Percentiles rank a stretch among this genome's conserved stretches.
Evolutionary conservation across 1,140 invertebrate genomes (phyloP).

Genomic region (Mercenaria mercenaria): DNA sequence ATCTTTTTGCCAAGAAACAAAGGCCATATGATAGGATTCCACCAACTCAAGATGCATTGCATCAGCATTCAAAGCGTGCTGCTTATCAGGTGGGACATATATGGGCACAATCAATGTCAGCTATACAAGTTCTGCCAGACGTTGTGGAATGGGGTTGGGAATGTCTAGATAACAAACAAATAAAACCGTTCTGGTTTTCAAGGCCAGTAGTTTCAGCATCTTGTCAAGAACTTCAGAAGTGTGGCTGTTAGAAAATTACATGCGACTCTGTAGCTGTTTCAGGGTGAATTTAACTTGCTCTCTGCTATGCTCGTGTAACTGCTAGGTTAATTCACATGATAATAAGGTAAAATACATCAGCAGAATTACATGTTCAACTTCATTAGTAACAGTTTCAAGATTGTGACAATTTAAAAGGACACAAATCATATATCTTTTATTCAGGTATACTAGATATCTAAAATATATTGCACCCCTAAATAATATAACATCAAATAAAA

Average conservation of each 20-base stretch:
- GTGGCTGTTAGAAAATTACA: slow-evolving; percentile 6
- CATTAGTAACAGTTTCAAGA: no score
- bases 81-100: slow-evolving; percentile 63
- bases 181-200: not conserved
- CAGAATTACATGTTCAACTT: no score
- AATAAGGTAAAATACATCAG: no score
- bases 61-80: slow-evolving; percentile 55
- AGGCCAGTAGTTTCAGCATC: slow-evolving; percentile 33
- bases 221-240: slow-evolving; percentile 62
- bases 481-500: no score
- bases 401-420: no score
- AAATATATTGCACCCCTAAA: no score
- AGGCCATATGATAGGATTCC: slow-evolving; percentile 64
- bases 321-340: no score
- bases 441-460: no score
- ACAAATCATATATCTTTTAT: no score
- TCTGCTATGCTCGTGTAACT: not conserved
- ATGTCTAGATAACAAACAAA: not conserved
- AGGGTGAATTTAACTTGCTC: slow-evolving; percentile 6
- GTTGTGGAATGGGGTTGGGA: slow-evolving; percentile 55
- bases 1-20: slow-evolving; percentile 63
- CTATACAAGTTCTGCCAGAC: not conserved
- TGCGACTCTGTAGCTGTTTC: slow-evolving; percentile 20
- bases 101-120: slow-evolving; percentile 39
- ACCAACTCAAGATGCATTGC: slow-evolving; percentile 62